A percentile compares a stretch with the other conserved stretches of the same genome.
phyloP scores from a whole-genome alignment of 2,888 invertebrate genomes.

The Ichneumoninae sp. region DNA sequence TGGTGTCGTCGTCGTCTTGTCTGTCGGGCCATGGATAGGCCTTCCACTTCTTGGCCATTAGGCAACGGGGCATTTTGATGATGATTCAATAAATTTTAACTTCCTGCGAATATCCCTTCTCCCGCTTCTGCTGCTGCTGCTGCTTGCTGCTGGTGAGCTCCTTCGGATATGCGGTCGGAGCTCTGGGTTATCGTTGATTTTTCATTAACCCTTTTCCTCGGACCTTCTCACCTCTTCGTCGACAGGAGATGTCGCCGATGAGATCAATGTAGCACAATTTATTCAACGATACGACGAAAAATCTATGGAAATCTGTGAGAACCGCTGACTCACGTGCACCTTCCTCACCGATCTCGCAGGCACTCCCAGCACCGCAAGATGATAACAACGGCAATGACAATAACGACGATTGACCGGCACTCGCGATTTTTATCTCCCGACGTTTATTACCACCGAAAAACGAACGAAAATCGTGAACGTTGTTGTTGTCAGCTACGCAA shows the following conservation, averaged over 20 bases:
- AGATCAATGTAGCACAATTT: not conserved
- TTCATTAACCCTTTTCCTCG: not conserved
- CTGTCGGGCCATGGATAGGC: conserved; percentile 92
- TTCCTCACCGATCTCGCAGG: conserved; percentile 39
- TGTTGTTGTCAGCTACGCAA: conserved; percentile 17
- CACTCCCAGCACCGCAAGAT: conserved; percentile 27
- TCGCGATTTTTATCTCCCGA: conserved; percentile 20
- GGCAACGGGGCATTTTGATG: conserved; percentile 94
- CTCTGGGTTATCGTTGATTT: conserved; percentile 52
- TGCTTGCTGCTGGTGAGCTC: conserved; percentile 11
- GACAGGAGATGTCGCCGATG: not conserved
- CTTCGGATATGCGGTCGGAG: not conserved
- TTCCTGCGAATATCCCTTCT: conserved; percentile 24
- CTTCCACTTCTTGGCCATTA: conserved; percentile 98
- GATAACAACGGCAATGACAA: conserved; percentile 16
- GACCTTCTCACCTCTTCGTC: not conserved
- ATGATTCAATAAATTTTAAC: conserved; percentile 27
- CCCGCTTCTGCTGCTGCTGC: conserved; percentile 38
- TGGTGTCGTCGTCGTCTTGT: conserved; percentile 81
- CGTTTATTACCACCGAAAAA: not conserved
- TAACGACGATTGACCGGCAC: conserved; percentile 33
- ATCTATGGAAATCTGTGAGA: not conserved
- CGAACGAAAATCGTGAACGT: conserved; percentile 23
- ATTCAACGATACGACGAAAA: conserved; percentile 2
- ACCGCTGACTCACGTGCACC: conserved; percentile 46